Percentiles rank a stretch among this genome's conserved stretches.
Evolutionary conservation across 2,113 vertebrate species (phyloP).

Genomic region (Verasper variegatus): DNA sequence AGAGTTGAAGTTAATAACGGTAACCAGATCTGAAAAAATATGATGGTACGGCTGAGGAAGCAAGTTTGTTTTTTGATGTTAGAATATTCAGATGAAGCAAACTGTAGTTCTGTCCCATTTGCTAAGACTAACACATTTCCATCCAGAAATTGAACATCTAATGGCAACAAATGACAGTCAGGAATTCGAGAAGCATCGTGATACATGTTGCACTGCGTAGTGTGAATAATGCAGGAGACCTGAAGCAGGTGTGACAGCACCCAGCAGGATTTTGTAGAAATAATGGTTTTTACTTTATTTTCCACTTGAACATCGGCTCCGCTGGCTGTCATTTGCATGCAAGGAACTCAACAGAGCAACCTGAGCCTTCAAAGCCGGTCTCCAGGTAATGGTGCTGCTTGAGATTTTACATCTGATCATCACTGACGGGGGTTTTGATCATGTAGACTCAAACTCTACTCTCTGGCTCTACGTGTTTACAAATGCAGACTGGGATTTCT

Average conservation of each 20-base stretch:
- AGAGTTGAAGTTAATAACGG: constrained; percentile 25
- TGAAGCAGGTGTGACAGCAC: constrained; percentile 53
- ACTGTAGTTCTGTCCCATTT: constrained; percentile 25
- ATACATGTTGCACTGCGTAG: constrained; percentile 36
- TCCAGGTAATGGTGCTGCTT: constrained; percentile 72
- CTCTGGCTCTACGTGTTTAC: constrained; percentile 60
- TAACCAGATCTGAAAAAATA: constrained; percentile 19
- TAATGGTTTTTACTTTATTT: constrained; percentile 63
- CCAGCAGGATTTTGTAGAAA: constrained; percentile 47
- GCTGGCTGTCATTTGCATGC: constrained; percentile 67
- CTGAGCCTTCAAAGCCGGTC: constrained; percentile 73
- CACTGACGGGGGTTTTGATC: constrained; percentile 68
- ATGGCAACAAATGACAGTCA: constrained; percentile 32
- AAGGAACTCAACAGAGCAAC: constrained; percentile 56
- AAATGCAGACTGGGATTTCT: constrained; percentile 36
- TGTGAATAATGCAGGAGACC: constrained; percentile 53
- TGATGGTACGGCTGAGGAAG: constrained; percentile 15
- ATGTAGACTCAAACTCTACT: constrained; percentile 58
- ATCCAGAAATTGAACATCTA: constrained; percentile 10
- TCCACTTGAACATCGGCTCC: constrained; percentile 42
- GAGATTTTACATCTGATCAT: constrained; percentile 72
- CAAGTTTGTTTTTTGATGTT: constrained; percentile 7
- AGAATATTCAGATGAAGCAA: constrained; percentile 1
- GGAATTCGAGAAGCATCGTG: constrained; percentile 27
- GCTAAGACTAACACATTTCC: constrained; percentile 12